Conservation (phyloP, 2,888 invertebrate species). For the Protonemura montana region DNA sequence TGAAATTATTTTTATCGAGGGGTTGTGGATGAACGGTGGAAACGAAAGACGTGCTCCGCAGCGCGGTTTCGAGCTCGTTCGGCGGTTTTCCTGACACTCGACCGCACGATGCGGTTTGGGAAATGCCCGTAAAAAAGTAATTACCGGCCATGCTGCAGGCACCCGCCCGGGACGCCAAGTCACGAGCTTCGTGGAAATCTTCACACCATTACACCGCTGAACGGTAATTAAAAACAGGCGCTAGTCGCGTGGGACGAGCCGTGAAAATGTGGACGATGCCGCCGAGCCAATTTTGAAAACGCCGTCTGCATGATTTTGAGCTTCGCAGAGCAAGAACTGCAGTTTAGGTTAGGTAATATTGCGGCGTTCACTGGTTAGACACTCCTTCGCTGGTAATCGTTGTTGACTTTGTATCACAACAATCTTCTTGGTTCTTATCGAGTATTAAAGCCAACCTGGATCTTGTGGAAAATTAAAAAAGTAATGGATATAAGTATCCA, state of each 20-base stretch:
- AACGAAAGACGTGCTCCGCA: not conserved
- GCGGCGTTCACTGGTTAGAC: too few species aligned
- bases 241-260: not conserved
- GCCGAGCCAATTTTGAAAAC: not conserved
- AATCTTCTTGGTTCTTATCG: too few species aligned
- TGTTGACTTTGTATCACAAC: too few species aligned
- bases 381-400: too few species aligned
- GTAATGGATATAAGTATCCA: not conserved
- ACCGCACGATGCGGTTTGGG: not conserved
- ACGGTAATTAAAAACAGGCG: not conserved
- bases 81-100: not conserved
- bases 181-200: not conserved
- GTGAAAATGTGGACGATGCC: not conserved
- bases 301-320: not conserved
- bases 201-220: not conserved
- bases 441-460: too few species aligned
- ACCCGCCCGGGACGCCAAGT: not conserved
- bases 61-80: not conserved
- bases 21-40: not conserved
- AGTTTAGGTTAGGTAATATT: not conserved
- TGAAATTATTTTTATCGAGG: not conserved
- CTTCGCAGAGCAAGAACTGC: too few species aligned
- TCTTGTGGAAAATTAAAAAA: not conserved
- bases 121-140: not conserved
- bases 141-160: not conserved